These are phyloP conservation scores for Neodontobutis hainanensis DNA, from an alignment of 2,113 vertebrate genomes.

Conservation along the genomic window DNA sequence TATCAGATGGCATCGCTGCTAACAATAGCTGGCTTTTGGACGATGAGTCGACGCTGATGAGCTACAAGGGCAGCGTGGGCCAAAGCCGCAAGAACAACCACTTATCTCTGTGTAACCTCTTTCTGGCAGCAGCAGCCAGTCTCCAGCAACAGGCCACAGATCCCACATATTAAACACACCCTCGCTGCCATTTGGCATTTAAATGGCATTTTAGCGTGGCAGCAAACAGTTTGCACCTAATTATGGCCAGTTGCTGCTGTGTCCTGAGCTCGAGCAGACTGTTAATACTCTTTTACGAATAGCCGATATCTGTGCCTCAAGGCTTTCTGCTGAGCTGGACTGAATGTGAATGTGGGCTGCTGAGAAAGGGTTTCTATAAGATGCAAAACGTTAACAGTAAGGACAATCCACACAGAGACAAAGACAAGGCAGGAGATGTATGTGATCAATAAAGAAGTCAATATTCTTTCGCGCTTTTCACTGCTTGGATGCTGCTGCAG, in stretches of 20 bases:
- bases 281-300: slow-evolving; percentile 25
- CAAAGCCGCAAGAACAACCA: slow-evolving; percentile 42
- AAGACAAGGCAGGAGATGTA: slow-evolving; percentile 22
- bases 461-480: slow-evolving; percentile 50
- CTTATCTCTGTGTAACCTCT: slow-evolving; percentile 54
- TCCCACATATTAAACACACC: slow-evolving; percentile 44
- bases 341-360: slow-evolving; percentile 16
- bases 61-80: slow-evolving; percentile 38
- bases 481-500: slow-evolving; percentile 38
- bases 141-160: slow-evolving; percentile 51
- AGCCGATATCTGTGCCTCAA: slow-evolving; percentile 17
- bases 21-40: slow-evolving; percentile 49
- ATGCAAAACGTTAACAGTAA: slow-evolving; percentile 34
- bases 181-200: slow-evolving; percentile 70
- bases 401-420: slow-evolving; percentile 35
- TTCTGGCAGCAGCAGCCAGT: slow-evolving; percentile 32
- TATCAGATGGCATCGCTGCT: slow-evolving; percentile 29
- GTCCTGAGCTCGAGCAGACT: slow-evolving; percentile 28
- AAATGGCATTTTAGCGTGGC: slow-evolving; percentile 69
- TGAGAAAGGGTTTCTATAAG: slow-evolving; percentile 6
- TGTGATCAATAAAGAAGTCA: slow-evolving; percentile 57
- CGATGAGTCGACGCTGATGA: slow-evolving; percentile 23
- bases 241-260: slow-evolving; percentile 59
- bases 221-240: slow-evolving; percentile 72
- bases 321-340: slow-evolving; percentile 9